Conservation (phyloP, 2,888 invertebrate species). For the Maniola hyperantus region DNA sequence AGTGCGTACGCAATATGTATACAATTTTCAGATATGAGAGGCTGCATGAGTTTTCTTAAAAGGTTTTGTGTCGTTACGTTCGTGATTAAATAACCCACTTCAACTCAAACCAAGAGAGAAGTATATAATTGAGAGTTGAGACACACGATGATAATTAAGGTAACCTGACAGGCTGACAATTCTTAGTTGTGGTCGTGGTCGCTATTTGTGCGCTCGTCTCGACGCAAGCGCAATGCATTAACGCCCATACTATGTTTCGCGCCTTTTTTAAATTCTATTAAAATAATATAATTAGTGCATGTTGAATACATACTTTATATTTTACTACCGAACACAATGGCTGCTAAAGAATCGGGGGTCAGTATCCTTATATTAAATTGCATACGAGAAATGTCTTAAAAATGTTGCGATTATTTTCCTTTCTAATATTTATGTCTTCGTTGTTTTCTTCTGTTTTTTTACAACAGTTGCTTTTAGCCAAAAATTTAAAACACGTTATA, state of each 20-base stretch:
- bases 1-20: background rate
- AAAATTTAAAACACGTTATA: background rate
- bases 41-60: background rate
- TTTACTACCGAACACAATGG: constrained; percentile 45
- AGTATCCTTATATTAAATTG: constrained; percentile 44
- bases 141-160: constrained; percentile 31
- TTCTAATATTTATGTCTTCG: constrained; percentile 4
- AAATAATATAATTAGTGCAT: constrained; percentile 22
- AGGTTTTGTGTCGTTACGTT: background rate
- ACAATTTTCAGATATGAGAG: background rate
- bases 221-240: constrained; percentile 43
- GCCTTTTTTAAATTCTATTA: constrained; percentile 21
- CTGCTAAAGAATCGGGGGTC: constrained; percentile 54
- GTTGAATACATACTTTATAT: constrained; percentile 6
- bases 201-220: constrained; percentile 55
- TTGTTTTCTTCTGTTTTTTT: background rate
- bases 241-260: constrained; percentile 32
- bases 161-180: constrained; percentile 21
- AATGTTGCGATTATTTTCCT: background rate
- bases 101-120: constrained; percentile 13
- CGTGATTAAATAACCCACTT: constrained; percentile 25
- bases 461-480: background rate
- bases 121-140: constrained; percentile 20
- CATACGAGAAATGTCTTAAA: background rate
- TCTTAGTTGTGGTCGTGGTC: constrained; percentile 54